Base-by-base conservation (phyloP, 2,888 invertebrate species). In the Drosophila maculinotata region DNA sequence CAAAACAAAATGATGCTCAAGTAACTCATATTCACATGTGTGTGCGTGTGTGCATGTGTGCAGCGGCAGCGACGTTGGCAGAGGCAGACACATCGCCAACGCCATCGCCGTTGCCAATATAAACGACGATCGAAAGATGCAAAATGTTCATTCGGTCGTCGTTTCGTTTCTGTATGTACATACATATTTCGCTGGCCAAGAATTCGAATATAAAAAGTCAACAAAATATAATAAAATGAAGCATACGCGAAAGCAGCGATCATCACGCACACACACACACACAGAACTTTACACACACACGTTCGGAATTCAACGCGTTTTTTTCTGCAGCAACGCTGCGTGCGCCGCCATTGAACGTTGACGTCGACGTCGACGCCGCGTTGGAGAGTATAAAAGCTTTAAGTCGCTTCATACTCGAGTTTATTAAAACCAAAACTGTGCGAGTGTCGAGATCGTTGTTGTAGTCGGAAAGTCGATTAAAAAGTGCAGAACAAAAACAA, bases 351-450 rank as follows among this genome's bases (percentile, higher is more conserved):
- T 76, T 75, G 63, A 57, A 73, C 70, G 67, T 47, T 62, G 52
- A 49, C 69, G 79, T 45, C 51, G 44, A n/a, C n/a, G 38, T n/a
- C n/a, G n/a, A n/a, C n/a, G 36, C 15, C 36, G 36, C 36, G 70
- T 49, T 65, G 67, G 64, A 86, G 88, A 85, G 89, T 91, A 91
- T 91, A 91, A 91, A 91, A 91, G 91, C 91, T 83, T 89, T 89
- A 91, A 90, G 89, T 89, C 89, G 87, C 88, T 89, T 89, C 87
- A 82, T 88, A 90, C 89, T 90, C 91, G 90, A 89, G 91, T 90
- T 91, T 91, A 91, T 91, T 91, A 90, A 91, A 91, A 89, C 90
- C 88, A 89, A 89, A 90, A 90, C 90, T 90, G 90, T 89, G 88
- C 87, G 90, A 90, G 90, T 89, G 91, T 87, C 80, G 84, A 90